phyloP scores from a whole-genome alignment of 2,113 vertebrate genomes.

The Scalopus aquaticus region DNA sequence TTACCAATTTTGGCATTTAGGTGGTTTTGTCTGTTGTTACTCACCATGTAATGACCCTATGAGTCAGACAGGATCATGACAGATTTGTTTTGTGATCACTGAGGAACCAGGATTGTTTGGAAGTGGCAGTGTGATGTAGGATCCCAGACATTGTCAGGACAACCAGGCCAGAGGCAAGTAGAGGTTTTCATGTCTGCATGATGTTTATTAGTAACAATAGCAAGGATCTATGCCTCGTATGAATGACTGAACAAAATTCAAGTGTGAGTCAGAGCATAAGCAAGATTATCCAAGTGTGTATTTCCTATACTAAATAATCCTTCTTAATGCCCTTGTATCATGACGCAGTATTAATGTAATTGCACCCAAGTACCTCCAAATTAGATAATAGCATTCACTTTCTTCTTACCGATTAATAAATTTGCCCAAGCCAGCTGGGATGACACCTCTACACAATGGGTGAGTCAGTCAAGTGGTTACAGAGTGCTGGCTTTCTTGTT shows the following conservation, averaged over 20 bases:
- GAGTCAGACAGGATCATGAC: conserved; percentile 1
- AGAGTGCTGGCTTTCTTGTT: background rate
- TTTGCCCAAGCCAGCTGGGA: background rate
- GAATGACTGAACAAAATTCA: background rate
- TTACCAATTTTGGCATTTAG: background rate
- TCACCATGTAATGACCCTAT: background rate
- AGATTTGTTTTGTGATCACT: background rate
- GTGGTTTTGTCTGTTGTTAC: background rate
- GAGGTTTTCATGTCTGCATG: background rate
- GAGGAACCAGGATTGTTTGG: background rate
- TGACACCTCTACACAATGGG: background rate
- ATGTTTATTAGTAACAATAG: background rate
- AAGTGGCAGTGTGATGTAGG: background rate
- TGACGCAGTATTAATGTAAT: background rate
- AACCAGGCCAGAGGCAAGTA: background rate
- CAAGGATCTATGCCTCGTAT: background rate
- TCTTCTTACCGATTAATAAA: background rate
- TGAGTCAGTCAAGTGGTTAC: background rate
- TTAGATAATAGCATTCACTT: background rate
- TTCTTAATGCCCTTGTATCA: background rate
- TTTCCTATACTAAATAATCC: background rate
- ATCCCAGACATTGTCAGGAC: background rate
- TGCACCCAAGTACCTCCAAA: background rate
- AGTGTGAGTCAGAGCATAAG: background rate
- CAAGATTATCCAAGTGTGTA: background rate